Conservation (phyloP, 2,113 vertebrate genomes). For the Notarius lentiginosus region DNA sequence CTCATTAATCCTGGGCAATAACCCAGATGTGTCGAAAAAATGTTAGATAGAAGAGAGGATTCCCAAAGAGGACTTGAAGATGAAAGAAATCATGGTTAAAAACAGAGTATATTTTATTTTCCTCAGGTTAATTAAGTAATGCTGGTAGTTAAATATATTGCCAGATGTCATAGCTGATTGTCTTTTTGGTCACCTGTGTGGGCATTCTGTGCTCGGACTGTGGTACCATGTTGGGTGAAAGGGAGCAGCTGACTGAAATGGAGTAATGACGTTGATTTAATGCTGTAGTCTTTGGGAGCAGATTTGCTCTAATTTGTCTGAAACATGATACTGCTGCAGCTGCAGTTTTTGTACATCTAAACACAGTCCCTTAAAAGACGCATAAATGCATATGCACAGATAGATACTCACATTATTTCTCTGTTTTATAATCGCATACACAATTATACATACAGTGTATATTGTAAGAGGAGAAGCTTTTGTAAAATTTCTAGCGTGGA, state of each 20-base stretch:
- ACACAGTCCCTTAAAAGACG: conserved; percentile 33
- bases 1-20: conserved; percentile 39
- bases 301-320: conserved; percentile 52
- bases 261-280: conserved; percentile 51
- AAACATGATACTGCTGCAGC: conserved; percentile 53
- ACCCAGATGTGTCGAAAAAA: conserved; percentile 10
- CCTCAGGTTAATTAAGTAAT: background rate
- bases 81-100: conserved; percentile 6
- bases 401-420: background rate
- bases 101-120: conserved; percentile 1
- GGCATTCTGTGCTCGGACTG: background rate
- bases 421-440: background rate
- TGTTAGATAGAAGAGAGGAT: conserved; percentile 8
- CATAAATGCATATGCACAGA: conserved; percentile 10
- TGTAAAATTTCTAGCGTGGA: background rate
- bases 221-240: conserved; percentile 3
- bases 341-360: conserved; percentile 40
- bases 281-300: conserved; percentile 50
- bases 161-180: background rate
- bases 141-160: conserved; percentile 1
- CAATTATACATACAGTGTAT: background rate
- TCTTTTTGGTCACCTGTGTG: background rate
- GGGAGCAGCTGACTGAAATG: conserved; percentile 29
- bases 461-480: background rate
- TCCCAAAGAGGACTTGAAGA: conserved; percentile 1